Evolutionary conservation across 2,888 invertebrate species (phyloP).

Genomic region (Patella ulyssiponensis): DNA sequence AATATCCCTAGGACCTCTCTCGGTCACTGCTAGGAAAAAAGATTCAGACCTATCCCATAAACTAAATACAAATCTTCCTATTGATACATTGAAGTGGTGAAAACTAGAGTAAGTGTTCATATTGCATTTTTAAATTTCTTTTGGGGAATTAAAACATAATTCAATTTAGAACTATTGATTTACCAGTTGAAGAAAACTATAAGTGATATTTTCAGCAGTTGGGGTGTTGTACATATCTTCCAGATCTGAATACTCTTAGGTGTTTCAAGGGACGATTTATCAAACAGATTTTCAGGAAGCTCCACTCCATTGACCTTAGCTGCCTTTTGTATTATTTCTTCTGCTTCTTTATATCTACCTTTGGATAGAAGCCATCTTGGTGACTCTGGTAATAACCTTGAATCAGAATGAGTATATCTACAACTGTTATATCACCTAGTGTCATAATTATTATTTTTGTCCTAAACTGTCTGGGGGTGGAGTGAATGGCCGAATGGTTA

Average conservation of each 20-base stretch:
- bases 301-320: conserved; percentile 41
- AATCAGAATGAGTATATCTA: background rate
- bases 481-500: too few relatives aligned
- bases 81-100: too few relatives aligned
- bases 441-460: too few relatives aligned
- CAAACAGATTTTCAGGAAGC: background rate
- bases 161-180: background rate
- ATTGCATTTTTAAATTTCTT: too few relatives aligned
- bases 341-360: conserved; percentile 36
- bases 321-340: conserved; percentile 35
- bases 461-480: too few relatives aligned
- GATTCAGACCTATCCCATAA: too few relatives aligned
- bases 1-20: too few relatives aligned
- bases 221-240: conserved; percentile 38
- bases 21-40: too few relatives aligned
- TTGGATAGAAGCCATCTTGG: conserved; percentile 49
- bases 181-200: conserved; percentile 77
- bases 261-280: conserved; percentile 13
- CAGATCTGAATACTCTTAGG: conserved; percentile 12
- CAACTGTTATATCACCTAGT: background rate
- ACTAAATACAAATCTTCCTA: too few relatives aligned
- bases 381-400: conserved; percentile 46
- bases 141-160: too few relatives aligned
- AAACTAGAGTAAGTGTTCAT: too few relatives aligned
- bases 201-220: conserved; percentile 37